A percentile compares a stretch with the other conserved stretches of the same genome.
phyloP scores from a whole-genome alignment of 2,113 vertebrate species.

The Prinia subflava region DNA sequence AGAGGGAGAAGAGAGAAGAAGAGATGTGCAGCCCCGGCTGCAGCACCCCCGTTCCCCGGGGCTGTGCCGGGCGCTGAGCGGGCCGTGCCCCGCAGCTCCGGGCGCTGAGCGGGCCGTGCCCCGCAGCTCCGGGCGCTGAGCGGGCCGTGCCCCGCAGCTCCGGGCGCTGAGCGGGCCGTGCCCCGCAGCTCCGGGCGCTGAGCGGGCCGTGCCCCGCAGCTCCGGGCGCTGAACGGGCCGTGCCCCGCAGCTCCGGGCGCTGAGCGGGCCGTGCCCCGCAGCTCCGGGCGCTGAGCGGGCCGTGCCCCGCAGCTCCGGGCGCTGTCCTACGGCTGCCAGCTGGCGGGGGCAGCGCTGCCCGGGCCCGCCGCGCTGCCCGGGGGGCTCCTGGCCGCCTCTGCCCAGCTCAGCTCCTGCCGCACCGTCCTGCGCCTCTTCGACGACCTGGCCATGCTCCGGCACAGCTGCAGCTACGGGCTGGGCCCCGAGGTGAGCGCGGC shows the following conservation, averaged over 20 bases:
- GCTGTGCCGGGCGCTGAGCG: no score
- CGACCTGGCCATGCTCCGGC: conserved; percentile 84
- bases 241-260: no score
- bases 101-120: no score
- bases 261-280: no score
- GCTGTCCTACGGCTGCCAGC: conserved; percentile 84
- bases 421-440: conserved; percentile 89
- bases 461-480: conserved; percentile 84
- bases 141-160: no score
- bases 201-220: conserved; percentile 66
- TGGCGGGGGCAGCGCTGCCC: conserved; percentile 82
- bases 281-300: background rate
- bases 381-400: conserved; percentile 80
- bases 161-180: no score
- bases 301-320: conserved; percentile 77
- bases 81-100: no score
- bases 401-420: conserved; percentile 88
- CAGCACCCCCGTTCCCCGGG: background rate
- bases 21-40: background rate
- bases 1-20: background rate
- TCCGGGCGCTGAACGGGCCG: conserved; percentile 80
- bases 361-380: conserved; percentile 70
- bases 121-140: no score
- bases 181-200: background rate
- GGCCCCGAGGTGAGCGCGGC: conserved; percentile 78